These are phyloP conservation scores for Cenopis cana DNA, from an alignment of 2,888 invertebrate genomes.

Conservation along the genomic window DNA sequence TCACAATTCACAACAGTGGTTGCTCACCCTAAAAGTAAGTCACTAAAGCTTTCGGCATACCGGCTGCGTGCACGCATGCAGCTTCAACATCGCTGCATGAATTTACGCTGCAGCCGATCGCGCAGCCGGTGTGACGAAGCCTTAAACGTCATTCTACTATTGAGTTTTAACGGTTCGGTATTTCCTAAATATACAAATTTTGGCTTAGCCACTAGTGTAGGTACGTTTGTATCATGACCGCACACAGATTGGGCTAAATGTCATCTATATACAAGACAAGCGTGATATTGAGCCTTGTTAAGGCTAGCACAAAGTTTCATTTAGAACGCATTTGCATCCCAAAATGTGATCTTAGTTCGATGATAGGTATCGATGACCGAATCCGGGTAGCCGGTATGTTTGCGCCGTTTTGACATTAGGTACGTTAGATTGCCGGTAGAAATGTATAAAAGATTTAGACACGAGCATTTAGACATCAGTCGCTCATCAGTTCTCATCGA, in stretches of 20 bases:
- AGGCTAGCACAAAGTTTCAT: not conserved
- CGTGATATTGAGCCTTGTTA: not conserved
- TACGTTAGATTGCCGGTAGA: constrained; percentile 67
- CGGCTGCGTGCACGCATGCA: too few species aligned
- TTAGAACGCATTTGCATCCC: not conserved
- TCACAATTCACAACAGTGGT: too few species aligned
- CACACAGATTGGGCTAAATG: constrained; percentile 6
- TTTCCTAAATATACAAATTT: too few species aligned
- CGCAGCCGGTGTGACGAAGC: too few species aligned
- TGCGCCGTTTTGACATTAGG: constrained; percentile 67
- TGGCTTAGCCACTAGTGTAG: too few species aligned
- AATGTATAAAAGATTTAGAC: constrained; percentile 79
- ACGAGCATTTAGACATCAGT: constrained; percentile 68
- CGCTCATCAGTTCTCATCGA: constrained; percentile 68
- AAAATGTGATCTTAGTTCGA: constrained; percentile 34
- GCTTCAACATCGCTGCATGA: too few species aligned
- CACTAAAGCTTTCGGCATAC: too few species aligned
- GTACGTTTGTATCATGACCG: constrained; percentile 22
- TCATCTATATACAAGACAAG: not conserved
- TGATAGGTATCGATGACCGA: constrained; percentile 60
- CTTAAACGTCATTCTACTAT: too few species aligned
- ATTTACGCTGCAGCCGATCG: too few species aligned
- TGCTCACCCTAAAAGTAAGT: too few species aligned
- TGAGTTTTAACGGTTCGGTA: too few species aligned
- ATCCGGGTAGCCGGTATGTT: constrained; percentile 68